A percentile compares a stretch with the other conserved stretches of the same genome.
phyloP scores from a whole-genome alignment of 2,888 invertebrate species.

The Phytoseiulus persimilis region DNA sequence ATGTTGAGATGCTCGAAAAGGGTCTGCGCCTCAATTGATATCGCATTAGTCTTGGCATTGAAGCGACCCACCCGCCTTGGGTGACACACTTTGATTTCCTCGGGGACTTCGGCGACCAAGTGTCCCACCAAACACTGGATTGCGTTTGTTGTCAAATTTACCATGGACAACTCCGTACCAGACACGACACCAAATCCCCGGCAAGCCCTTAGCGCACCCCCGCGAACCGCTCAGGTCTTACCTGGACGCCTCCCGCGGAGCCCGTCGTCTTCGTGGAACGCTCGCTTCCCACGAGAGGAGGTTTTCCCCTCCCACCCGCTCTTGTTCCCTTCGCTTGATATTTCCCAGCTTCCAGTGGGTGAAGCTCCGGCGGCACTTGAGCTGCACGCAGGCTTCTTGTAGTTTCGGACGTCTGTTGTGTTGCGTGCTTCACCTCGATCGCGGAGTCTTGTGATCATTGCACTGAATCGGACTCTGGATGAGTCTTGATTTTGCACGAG shows the following conservation, averaged over 20 bases:
- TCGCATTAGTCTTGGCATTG: slow-evolving; percentile 36
- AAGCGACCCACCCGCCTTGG: background rate
- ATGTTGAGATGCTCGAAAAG: background rate
- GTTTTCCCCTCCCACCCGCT: background rate
- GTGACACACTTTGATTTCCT: slow-evolving; percentile 39
- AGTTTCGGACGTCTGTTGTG: no score
- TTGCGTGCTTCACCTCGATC: no score
- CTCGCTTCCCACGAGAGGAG: background rate
- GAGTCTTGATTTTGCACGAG: no score
- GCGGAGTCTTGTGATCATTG: no score
- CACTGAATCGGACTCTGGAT: no score
- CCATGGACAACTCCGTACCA: slow-evolving; percentile 15
- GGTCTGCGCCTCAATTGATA: slow-evolving; percentile 30
- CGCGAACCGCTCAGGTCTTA: background rate
- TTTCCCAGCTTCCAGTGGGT: no score
- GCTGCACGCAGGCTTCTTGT: no score
- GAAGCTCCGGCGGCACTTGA: no score
- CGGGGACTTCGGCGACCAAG: slow-evolving; percentile 33
- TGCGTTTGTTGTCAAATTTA: slow-evolving; percentile 38
- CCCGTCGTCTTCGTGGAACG: background rate
- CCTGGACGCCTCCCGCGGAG: background rate
- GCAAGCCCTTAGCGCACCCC: background rate
- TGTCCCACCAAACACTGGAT: slow-evolving; percentile 15
- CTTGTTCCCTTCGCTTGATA: background rate
- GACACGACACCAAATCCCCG: background rate